These are phyloP conservation scores for Pipistrellus nathusii DNA, from an alignment of 2,797 vertebrate species.

Conservation along the genomic window DNA sequence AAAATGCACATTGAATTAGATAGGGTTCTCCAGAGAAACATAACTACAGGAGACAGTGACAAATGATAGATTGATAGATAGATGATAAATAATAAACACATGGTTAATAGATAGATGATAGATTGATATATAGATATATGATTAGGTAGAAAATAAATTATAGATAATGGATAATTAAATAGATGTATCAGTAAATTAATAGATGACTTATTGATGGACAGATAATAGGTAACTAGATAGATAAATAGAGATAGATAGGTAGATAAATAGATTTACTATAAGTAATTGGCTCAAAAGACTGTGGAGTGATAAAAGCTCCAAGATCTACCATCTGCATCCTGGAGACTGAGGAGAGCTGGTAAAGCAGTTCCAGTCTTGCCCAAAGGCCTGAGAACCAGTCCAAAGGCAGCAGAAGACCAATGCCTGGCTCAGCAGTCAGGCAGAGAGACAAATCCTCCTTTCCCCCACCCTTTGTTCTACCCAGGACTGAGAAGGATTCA, in stretches of 20 bases:
- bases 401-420: neutral
- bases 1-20: neutral
- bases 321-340: neutral
- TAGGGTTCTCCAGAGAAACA: neutral
- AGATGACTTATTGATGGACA: too few relatives aligned
- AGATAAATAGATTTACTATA: neutral
- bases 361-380: neutral
- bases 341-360: neutral
- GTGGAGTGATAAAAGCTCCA: neutral
- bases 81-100: neutral
- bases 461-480: neutral
- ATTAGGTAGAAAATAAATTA: neutral
- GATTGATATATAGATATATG: neutral
- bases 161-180: neutral
- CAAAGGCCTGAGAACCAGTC: neutral
- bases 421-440: neutral
- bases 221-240: neutral
- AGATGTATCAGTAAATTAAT: neutral
- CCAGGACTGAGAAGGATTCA: too few relatives aligned
- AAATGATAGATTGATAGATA: neutral
- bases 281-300: neutral
- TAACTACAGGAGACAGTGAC: neutral
- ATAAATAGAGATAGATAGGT: rapidly evolving
- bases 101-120: neutral
- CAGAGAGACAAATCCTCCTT: neutral